Conservation (phyloP, 2,888 invertebrate genomes). For the Pristionchus exspectatus region DNA sequence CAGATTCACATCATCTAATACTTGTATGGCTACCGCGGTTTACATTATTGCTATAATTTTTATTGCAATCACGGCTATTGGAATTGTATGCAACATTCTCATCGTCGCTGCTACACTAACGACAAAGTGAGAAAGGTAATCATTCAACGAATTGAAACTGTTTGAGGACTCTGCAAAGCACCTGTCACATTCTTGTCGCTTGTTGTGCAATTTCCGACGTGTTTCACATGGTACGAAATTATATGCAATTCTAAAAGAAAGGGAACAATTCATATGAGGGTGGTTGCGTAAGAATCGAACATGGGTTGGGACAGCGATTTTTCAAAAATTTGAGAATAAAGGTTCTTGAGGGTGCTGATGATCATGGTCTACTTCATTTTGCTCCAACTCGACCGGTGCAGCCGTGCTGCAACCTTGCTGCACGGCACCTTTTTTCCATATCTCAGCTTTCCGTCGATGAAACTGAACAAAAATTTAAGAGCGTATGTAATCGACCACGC, state of each 20-base stretch:
- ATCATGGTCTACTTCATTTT: too few species aligned
- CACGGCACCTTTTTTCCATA: too few species aligned
- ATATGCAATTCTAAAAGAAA: neutral
- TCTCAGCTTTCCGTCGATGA: too few species aligned
- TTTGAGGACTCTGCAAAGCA: neutral
- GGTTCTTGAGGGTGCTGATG: too few species aligned
- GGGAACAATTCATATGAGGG: neutral
- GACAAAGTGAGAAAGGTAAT: neutral
- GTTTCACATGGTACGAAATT: neutral
- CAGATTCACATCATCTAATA: neutral
- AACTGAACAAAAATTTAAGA: too few species aligned
- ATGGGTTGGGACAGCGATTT: too few species aligned
- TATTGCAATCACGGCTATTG: neutral
- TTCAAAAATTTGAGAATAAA: too few species aligned
- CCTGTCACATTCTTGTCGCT: neutral
- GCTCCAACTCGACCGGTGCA: too few species aligned
- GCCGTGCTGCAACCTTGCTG: too few species aligned
- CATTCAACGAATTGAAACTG: neutral
- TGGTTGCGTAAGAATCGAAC: too few species aligned
- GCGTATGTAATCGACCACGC: too few species aligned
- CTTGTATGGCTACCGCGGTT: neutral
- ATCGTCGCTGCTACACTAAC: neutral
- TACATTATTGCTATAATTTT: neutral
- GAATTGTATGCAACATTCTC: neutral
- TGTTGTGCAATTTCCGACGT: neutral